Evolutionary conservation across 2,888 invertebrate species (phyloP), one percentile per base, ranked within the genome.

Genomic region (Elysia crispata): DNA sequence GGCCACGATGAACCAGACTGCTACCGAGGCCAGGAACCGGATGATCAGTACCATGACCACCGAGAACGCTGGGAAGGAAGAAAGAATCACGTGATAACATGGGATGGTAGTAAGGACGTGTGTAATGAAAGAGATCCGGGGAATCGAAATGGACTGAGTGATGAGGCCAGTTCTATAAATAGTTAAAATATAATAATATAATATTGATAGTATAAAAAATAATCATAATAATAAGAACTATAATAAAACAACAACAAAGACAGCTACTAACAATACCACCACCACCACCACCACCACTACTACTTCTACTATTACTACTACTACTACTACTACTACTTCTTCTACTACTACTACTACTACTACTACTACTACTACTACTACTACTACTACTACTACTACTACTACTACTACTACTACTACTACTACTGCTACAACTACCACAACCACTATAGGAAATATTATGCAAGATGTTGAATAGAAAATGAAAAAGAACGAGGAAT

Each of bases 1-100:
- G 79, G 95, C 94, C 94, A 97, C 96, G 86, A 98, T 96, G 83
- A 97, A 94, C 95, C 96, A 97, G 3, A 97, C 96, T 6, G 97
- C 96, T 74, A 97, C 91, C 81, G 95, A 94, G 0, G 97, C 96
- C 86, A 97, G 91, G 91, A 96, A 94, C 91, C 97, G 96, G 87
- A 98, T 94, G 86, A 97, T 94, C 72, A 95, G 94, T 57, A 97
- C 95, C 93, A 97, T 95, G 11, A 96, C 92, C 80, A 97, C 93
- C 1, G 97, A 96, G 86, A 97, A 94, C 87, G 96, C 96, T 97
- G 93, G 76, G 94, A 94, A 86, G 88, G 86, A 20, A 60, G n/a
- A 67, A 60, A 23, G 6, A 60, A 60, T 60, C 60, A 60, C n/a
- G 60, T 23, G 60, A 23, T 60, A n/a, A n/a, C n/a, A n/a, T n/a